Percentiles rank a stretch among this genome's conserved stretches.
Evolutionary conservation across 2,888 invertebrate species (phyloP).

Genomic region (Nudaria mundana): DNA sequence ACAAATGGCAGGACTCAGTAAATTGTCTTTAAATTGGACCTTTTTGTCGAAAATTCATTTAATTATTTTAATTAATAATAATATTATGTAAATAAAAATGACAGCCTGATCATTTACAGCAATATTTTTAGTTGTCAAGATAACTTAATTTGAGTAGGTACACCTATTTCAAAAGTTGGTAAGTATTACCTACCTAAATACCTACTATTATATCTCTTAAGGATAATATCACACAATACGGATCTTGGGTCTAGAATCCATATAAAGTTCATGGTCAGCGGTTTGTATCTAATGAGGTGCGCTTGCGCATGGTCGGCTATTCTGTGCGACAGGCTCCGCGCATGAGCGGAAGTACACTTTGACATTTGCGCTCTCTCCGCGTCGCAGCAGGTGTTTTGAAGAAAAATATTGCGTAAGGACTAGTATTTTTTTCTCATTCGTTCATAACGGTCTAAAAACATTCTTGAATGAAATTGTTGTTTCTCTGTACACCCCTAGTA

Average conservation of each 20-base stretch:
- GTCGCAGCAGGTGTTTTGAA: conserved; percentile 56
- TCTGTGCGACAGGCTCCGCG: conserved; percentile 18
- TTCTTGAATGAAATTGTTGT: conserved; percentile 54
- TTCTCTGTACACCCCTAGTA: conserved; percentile 45
- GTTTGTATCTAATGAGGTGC: conserved; percentile 28
- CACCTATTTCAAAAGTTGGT: no score
- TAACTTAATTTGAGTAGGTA: no score
- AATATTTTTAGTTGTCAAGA: no score
- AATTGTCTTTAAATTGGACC: no score
- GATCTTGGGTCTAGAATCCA: conserved; percentile 59
- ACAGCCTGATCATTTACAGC: no score
- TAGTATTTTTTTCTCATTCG: conserved; percentile 57
- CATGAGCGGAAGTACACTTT: conserved; percentile 59
- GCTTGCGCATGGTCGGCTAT: conserved; percentile 27
- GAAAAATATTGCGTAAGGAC: conserved; percentile 45
- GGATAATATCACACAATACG: conserved; percentile 59
- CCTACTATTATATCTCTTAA: no score
- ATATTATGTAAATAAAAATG: no score
- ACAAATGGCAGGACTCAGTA: no score
- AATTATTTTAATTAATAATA: no score
- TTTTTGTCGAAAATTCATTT: no score
- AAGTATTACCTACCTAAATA: no score
- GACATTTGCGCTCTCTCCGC: conserved; percentile 58
- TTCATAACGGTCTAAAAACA: conserved; percentile 47
- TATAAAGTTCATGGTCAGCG: conserved; percentile 69